Conservation (phyloP, 2,888 invertebrate species). For the Hartigia nigra region DNA sequence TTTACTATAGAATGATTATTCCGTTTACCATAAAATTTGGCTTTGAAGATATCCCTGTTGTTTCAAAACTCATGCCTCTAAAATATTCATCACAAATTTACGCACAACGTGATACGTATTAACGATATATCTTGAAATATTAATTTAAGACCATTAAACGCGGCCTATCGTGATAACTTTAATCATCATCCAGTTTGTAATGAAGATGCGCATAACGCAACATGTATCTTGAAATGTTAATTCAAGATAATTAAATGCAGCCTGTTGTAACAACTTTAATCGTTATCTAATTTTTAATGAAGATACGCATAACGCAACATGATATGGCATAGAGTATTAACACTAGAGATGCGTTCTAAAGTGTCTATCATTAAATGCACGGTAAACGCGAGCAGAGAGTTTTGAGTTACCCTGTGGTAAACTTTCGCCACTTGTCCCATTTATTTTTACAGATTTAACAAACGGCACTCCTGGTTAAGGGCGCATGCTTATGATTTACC, state of each 20-base stretch:
- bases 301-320: background rate
- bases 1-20: background rate
- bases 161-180: background rate
- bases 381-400: background rate
- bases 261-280: background rate
- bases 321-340: background rate
- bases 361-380: background rate
- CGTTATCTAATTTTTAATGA: background rate
- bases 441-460: background rate
- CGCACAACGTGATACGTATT: background rate
- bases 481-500: slow-evolving; percentile 41
- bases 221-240: background rate
- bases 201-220: too few species aligned
- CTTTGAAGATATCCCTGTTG: background rate
- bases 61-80: background rate
- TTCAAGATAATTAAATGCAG: background rate
- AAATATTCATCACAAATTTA: background rate
- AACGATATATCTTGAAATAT: background rate
- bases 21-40: background rate
- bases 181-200: background rate
- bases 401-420: background rate
- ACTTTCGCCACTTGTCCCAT: background rate
- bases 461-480: slow-evolving; percentile 18
- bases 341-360: background rate
- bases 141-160: background rate